Conservation (phyloP, 2,797 vertebrate genomes). For the Sciurus vulgaris region DNA sequence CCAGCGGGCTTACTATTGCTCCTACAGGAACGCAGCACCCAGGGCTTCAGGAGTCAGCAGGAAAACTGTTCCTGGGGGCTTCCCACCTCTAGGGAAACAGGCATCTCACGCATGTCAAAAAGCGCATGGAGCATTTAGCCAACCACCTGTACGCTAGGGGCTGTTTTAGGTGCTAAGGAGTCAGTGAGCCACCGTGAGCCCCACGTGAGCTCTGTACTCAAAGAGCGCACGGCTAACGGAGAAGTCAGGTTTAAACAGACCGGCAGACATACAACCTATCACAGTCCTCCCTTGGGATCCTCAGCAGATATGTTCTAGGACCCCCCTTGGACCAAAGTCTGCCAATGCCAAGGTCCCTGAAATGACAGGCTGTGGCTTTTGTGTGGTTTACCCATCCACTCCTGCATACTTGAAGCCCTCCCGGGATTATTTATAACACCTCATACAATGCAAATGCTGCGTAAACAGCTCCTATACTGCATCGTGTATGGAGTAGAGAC, state of each 20-base stretch:
- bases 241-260: background rate
- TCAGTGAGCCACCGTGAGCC: background rate
- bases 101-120: background rate
- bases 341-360: background rate
- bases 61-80: background rate
- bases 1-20: accelerated
- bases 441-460: background rate
- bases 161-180: background rate
- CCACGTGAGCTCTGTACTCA: background rate
- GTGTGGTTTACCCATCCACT: background rate
- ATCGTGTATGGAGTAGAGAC: background rate
- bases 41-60: background rate
- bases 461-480: background rate
- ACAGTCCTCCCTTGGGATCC: too few relatives aligned
- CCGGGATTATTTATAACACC: background rate
- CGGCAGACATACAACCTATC: background rate
- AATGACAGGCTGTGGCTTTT: background rate
- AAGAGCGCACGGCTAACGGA: background rate
- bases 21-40: accelerated
- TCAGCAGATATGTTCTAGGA: background rate
- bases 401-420: background rate
- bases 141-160: background rate
- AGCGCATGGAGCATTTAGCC: background rate
- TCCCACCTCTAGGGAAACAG: background rate
- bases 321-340: background rate